Evolutionary conservation across 2,113 vertebrate genomes (phyloP).

Genomic region (Nothobranchius kuhntae): DNA sequence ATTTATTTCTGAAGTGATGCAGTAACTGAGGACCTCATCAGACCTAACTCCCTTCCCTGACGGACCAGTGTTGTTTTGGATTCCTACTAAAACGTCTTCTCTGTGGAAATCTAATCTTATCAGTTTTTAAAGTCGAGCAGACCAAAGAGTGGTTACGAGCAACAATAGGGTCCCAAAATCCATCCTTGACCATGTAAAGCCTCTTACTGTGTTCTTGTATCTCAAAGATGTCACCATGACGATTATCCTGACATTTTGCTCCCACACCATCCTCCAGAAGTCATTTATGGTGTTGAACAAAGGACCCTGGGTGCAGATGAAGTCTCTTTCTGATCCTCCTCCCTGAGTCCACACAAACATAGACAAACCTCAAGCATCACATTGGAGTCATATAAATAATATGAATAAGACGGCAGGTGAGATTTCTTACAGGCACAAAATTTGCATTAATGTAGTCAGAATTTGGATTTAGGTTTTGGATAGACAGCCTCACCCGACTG

Average conservation of each 20-base stretch:
- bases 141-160: too few species aligned
- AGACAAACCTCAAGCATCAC: not conserved
- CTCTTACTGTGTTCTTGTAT: slow-evolving; percentile 81
- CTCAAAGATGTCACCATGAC: slow-evolving; percentile 87
- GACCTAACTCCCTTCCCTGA: too few species aligned
- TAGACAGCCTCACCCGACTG: slow-evolving; percentile 84
- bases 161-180: too few species aligned
- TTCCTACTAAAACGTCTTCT: not conserved
- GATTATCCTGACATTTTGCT: slow-evolving; percentile 84
- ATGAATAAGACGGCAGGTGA: not conserved
- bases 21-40: too few species aligned
- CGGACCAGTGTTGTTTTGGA: too few species aligned
- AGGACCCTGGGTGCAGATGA: slow-evolving; percentile 89
- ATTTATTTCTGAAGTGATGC: not conserved
- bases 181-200: not conserved
- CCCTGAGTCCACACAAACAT: slow-evolving; percentile 75
- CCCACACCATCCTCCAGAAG: slow-evolving; percentile 92
- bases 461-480: slow-evolving; percentile 74
- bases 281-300: slow-evolving; percentile 82
- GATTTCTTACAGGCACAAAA: slow-evolving; percentile 86
- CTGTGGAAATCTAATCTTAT: too few species aligned
- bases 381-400: not conserved
- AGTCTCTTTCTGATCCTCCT: slow-evolving; percentile 81
- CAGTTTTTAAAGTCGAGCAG: too few species aligned
- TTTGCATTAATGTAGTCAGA: slow-evolving; percentile 92